Base-by-base conservation (phyloP, 2,888 invertebrate genomes). In the Morpho deidamia region DNA sequence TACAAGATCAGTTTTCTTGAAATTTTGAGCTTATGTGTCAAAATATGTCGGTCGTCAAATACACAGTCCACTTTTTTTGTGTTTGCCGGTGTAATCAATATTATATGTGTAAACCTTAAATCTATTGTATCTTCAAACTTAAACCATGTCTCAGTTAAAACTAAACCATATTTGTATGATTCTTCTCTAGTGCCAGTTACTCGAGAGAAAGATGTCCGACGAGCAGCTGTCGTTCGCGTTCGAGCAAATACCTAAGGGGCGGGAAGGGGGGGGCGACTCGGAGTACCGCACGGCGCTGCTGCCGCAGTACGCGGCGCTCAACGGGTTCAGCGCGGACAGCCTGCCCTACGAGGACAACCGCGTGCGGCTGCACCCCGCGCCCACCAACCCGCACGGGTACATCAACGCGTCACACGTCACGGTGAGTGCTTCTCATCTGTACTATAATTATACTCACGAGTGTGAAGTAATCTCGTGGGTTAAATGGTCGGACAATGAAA, bases 401-500 rank as follows among this genome's bases (percentile, higher is more conserved):
- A 95, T 98, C 64, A 98, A 98, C 86, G 97, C 97, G 1, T 97
- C 97, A 2, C 95, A 97, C 71, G 93, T 98, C 59, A 95, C 95
- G 68, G 97, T 96, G 77, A 75, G 74, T 68, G 10, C 23, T 23
- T 5, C 23, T 5, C 23, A 23, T 23, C 23, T 23, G n/a, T n/a
- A n/a, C n/a, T n/a, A n/a, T n/a, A n/a, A n/a, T n/a, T n/a, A n/a
- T n/a, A n/a, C n/a, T n/a, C n/a, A n/a, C n/a, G n/a, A n/a, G n/a
- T n/a, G n/a, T n/a, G n/a, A n/a, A n/a, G n/a, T n/a, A n/a, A n/a
- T n/a, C n/a, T n/a, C n/a, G n/a, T n/a, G n/a, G n/a, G n/a, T n/a
- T n/a, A n/a, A n/a, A n/a, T n/a, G n/a, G n/a, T n/a, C n/a, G n/a
- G n/a, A n/a, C n/a, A n/a, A n/a, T n/a, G n/a, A n/a, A n/a, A n/a